Conservation (phyloP, 2,113 vertebrate genomes). For the Ceyx margarethae region DNA sequence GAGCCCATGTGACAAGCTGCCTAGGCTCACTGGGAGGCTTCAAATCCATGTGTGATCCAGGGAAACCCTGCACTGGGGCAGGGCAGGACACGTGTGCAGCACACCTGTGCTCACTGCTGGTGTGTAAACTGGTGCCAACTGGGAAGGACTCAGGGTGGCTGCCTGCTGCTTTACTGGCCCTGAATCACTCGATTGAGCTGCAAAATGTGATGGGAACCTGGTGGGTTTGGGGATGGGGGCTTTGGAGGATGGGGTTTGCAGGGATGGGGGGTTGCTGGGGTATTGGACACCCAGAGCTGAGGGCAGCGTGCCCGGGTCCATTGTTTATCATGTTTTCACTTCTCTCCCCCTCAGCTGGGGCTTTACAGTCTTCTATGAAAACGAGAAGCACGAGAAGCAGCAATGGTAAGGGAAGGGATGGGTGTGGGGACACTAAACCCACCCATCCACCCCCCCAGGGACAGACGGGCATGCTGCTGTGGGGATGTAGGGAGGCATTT, state of each 20-base stretch:
- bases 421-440: background rate
- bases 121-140: background rate
- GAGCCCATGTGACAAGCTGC: too few species aligned
- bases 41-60: background rate
- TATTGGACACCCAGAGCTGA: too few species aligned
- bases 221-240: background rate
- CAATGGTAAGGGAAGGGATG: conserved; percentile 83
- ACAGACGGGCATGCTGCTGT: fast-evolving
- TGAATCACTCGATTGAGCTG: too few species aligned
- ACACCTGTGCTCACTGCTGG: too few species aligned
- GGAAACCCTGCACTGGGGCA: too few species aligned
- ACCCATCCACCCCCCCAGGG: background rate
- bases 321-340: background rate
- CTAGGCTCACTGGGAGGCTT: background rate
- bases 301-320: background rate
- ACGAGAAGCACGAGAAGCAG: conserved; percentile 89
- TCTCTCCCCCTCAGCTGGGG: conserved; percentile 81
- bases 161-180: too few species aligned
- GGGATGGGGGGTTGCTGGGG: background rate
- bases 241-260: too few species aligned
- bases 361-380: conserved; percentile 86
- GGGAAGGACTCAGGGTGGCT: background rate
- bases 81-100: too few species aligned
- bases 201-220: background rate
- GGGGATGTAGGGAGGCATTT: background rate